Evolutionary conservation across 2,797 vertebrate species (phyloP), one percentile per base, ranked within the genome.

Genomic region (Pterois miles): DNA sequence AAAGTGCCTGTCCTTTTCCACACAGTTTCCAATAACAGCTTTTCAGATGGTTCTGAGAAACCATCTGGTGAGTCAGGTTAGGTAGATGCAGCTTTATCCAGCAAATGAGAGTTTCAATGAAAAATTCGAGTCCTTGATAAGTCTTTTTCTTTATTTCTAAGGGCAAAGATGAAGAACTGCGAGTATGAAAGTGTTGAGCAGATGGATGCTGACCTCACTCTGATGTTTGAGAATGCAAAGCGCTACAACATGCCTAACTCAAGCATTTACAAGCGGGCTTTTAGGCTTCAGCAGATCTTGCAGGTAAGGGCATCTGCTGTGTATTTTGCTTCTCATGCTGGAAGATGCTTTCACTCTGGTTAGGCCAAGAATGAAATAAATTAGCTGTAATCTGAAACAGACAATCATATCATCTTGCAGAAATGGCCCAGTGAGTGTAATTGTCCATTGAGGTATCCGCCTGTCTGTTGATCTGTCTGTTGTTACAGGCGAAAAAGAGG

Each of bases 141-240:
- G n/a, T n/a, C 6, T 1, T 14, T 1, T 52, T 12, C 1, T 33
- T 53, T 23, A 34, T 70, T 54, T 73, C 86, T 67, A 89, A 99
- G 98, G 92, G 95, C 96, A 65, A 99, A 98, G 78, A 96, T 99
- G 93, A 98, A 97, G 93, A 98, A 96, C 80, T 96, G 97, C 9
- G 98, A 99, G 74, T 99, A 98, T 80, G 98, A 99, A 87, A 97
- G 87, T 81, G 86, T 97, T 74, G 98, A 99, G 71, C 97, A 98
- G 88, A 93, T 99, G 89, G 98, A 99, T 43, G 79, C 94, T 18
- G 98, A 99, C 89, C 94, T 99, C 84, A 97, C 93, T 80, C 75
- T 97, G 84, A 99, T 99, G 98, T 98, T 99, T 96, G 98, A 99
- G 93, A 99, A 99, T 84, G 98, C 98, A 60, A 99, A 99, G 81